Conservation (phyloP, 2,113 vertebrate species). For the Pelecanoides urinatrix region DNA sequence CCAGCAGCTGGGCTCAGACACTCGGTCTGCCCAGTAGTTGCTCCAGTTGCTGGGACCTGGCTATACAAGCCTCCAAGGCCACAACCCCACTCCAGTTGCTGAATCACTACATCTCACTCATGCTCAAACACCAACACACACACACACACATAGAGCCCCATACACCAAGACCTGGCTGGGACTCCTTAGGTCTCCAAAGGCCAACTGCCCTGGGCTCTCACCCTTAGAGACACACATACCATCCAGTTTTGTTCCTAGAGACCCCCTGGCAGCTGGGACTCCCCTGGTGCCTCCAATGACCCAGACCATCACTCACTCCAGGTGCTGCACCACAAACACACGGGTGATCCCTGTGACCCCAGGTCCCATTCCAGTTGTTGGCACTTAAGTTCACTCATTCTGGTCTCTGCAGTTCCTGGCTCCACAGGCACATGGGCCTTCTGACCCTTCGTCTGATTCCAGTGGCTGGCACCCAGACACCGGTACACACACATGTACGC, state of each 20-base stretch:
- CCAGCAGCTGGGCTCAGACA: neutral
- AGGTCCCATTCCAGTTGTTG: neutral
- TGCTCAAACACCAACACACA: neutral
- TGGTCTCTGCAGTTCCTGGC: neutral
- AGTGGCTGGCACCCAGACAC: too few species aligned
- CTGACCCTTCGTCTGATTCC: neutral
- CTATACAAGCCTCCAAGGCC: rapidly evolving
- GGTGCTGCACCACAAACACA: too few species aligned
- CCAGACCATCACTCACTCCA: neutral
- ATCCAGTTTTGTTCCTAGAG: rapidly evolving
- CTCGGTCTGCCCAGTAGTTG: neutral
- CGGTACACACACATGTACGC: neutral
- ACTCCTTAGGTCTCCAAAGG: neutral
- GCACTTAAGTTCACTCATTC: neutral
- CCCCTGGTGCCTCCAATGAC: neutral
- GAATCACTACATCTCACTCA: neutral
- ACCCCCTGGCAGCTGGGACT: neutral
- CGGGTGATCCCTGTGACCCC: neutral
- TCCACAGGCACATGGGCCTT: neutral
- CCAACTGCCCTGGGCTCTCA: neutral
- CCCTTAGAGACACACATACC: neutral
- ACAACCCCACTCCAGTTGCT: neutral
- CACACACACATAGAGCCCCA: neutral
- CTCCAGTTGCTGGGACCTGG: neutral
- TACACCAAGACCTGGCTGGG: neutral